These are phyloP conservation scores for Dendropsophus ebraccatus DNA, from an alignment of 2,113 vertebrate species.

Conservation along the genomic window DNA sequence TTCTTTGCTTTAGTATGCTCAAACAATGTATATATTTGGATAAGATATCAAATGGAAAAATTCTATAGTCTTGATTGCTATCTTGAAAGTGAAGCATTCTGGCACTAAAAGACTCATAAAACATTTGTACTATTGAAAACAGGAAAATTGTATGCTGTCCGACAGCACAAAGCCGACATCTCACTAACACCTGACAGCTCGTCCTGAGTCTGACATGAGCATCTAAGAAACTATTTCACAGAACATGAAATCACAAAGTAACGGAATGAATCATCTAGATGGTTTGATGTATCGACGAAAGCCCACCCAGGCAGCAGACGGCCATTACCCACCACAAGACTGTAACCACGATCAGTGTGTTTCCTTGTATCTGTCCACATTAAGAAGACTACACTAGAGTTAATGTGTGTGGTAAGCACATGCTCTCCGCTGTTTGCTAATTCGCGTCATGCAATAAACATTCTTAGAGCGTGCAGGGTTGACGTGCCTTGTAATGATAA, in stretches of 20 bases:
- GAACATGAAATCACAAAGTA: conserved; percentile 59
- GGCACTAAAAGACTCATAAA: neutral
- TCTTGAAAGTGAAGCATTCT: conserved; percentile 1
- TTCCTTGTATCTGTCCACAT: conserved; percentile 48
- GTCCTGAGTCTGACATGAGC: conserved; percentile 18
- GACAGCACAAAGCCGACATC: conserved; percentile 54
- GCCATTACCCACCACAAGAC: conserved; percentile 64
- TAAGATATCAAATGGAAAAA: neutral
- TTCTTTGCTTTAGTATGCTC: neutral
- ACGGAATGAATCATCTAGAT: conserved; percentile 50
- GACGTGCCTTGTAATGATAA: conserved; percentile 8
- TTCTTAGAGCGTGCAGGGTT: conserved; percentile 31
- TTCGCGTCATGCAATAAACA: conserved; percentile 14
- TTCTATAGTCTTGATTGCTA: neutral
- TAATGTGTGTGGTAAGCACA: conserved; percentile 12
- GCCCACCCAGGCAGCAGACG: conserved; percentile 73
- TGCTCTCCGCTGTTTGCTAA: neutral
- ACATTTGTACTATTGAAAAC: conserved; percentile 27
- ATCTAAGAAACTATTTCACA: neutral
- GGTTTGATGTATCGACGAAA: conserved; percentile 61
- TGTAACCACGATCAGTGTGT: conserved; percentile 70
- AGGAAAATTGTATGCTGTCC: neutral
- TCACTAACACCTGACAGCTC: conserved; percentile 59
- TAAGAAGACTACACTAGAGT: neutral
- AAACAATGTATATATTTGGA: neutral